Evolutionary conservation across 2,888 invertebrate species (phyloP), one percentile per base, ranked within the genome.

Genomic region (Erpobdella octoculata): DNA sequence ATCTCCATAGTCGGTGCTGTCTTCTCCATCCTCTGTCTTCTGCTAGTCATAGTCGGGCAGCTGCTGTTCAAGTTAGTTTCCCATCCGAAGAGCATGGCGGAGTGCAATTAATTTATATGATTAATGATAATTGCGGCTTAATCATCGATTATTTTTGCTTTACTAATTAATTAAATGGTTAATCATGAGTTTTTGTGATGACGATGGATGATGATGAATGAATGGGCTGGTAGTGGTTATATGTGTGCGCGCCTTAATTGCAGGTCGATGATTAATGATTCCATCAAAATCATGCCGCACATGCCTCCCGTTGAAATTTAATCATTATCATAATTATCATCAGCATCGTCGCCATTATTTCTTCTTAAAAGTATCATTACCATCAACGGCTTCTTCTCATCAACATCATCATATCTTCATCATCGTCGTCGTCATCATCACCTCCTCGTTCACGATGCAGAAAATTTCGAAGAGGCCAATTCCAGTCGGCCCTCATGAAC

Each of bases 401-500:
- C n/a, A n/a, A n/a, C n/a, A n/a, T n/a, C n/a, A n/a, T n/a, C n/a
- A n/a, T n/a, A n/a, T n/a, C n/a, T n/a, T n/a, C n/a, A n/a, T n/a
- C n/a, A n/a, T n/a, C n/a, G n/a, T n/a, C n/a, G n/a, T n/a, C n/a
- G n/a, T n/a, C n/a, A n/a, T n/a, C n/a, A n/a, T n/a, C n/a, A n/a
- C n/a, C n/a, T n/a, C n/a, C n/a, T n/a, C n/a, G 25, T 9, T 62
- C 33, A 33, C 8, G 28, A 33, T 62, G 33, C 62, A 62, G 62
- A n/a, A 62, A 62, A 62, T 62, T 62, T 62, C 21, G 62, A 31
- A 62, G 31, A 62, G 62, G 62, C 76, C 85, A 88, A 0, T 87
- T 88, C 0, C 88, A 88, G 46, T 88, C 89, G 81, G 86, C 89
- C 9, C 81, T 89, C 36, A 82, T 89, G 37, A 87, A 89, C 78